phyloP scores from a whole-genome alignment of 1,140 invertebrate genomes.

The Zaprionus taronus region DNA sequence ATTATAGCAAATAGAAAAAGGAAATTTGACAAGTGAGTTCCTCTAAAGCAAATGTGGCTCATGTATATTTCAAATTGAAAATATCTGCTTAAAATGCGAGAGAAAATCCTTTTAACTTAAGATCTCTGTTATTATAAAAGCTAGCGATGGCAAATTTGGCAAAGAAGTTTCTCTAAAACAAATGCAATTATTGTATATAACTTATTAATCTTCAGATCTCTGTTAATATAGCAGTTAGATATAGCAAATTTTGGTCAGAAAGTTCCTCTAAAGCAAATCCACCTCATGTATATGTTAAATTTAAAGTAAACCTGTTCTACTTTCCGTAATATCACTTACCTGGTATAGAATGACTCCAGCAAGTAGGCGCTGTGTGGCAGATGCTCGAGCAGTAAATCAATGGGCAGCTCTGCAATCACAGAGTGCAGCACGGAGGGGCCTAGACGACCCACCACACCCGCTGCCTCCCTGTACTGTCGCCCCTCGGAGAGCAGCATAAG shows the following conservation, averaged over 20 bases:
- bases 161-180: too few relatives aligned
- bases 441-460: slow-evolving; percentile 90
- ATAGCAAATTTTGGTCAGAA: too few relatives aligned
- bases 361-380: slow-evolving; percentile 94
- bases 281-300: background rate
- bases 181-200: too few relatives aligned
- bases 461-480: slow-evolving; percentile 91
- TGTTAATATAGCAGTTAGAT: background rate
- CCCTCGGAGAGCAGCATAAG: slow-evolving; percentile 91
- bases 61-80: background rate
- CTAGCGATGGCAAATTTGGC: too few relatives aligned
- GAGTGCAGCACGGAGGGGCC: slow-evolving; percentile 90
- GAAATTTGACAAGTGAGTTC: background rate
- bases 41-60: background rate
- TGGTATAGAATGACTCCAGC: slow-evolving; percentile 93
- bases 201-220: background rate
- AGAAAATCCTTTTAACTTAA: too few relatives aligned
- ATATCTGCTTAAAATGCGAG: too few relatives aligned
- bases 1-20: background rate
- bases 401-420: slow-evolving; percentile 91
- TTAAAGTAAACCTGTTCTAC: background rate
- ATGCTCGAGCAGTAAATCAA: slow-evolving; percentile 94
- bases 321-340: slow-evolving; percentile 62
- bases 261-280: background rate
- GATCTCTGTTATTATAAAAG: too few relatives aligned